Evolutionary conservation across 2,888 invertebrate species (phyloP).

Genomic region (Drosophila anomalipes): DNA sequence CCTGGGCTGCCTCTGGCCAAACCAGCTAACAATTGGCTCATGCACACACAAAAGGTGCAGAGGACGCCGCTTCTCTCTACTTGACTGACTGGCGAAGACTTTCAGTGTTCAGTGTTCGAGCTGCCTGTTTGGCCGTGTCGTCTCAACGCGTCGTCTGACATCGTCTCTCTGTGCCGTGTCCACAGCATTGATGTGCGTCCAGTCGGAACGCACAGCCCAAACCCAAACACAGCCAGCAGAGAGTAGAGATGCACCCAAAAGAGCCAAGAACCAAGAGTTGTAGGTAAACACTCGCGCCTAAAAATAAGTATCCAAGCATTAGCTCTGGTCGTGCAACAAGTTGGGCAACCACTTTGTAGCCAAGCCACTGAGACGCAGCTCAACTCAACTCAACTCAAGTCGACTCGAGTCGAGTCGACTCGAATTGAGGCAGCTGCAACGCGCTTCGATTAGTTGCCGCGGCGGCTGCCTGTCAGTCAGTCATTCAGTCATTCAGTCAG

Average conservation of each 20-base stretch:
- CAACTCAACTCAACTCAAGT: background rate
- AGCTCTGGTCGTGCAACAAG: constrained; percentile 70
- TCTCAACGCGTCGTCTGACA: constrained; percentile 72
- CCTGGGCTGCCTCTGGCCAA: constrained; percentile 36
- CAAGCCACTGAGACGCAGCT: constrained; percentile 31
- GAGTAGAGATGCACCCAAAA: constrained; percentile 1
- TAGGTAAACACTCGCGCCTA: constrained; percentile 80
- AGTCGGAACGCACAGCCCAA: constrained; percentile 66
- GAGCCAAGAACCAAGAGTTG: constrained; percentile 15
- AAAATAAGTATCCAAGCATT: constrained; percentile 68
- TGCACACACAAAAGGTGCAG: constrained; percentile 39
- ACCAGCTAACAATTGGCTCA: constrained; percentile 57
- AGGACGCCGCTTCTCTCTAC: background rate
- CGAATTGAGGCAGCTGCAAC: constrained; percentile 72
- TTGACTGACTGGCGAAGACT: constrained; percentile 33
- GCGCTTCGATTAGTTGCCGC: constrained; percentile 79
- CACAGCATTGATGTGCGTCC: constrained; percentile 65
- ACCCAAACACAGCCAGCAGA: constrained; percentile 1
- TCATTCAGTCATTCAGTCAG: constrained; percentile 21
- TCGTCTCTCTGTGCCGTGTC: constrained; percentile 24
- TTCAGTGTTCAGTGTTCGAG: constrained; percentile 39
- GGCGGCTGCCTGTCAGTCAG: constrained; percentile 61
- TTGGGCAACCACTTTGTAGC: constrained; percentile 74
- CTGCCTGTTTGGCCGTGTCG: constrained; percentile 75
- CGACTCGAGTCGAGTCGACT: constrained; percentile 39